Evolutionary conservation across 2,797 vertebrate species (phyloP).

Genomic region (Botia kubotai): DNA sequence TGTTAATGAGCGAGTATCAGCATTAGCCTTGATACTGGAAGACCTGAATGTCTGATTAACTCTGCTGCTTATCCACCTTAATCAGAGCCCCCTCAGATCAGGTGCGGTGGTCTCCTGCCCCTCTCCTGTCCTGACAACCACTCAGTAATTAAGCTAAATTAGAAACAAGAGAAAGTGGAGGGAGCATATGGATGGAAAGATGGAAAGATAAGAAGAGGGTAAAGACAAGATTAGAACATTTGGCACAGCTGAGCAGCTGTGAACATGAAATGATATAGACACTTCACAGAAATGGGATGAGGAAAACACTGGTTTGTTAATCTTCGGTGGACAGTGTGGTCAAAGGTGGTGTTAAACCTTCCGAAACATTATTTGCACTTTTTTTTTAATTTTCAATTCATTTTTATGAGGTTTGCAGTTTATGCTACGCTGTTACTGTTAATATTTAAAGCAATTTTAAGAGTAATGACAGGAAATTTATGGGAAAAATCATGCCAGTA

Average conservation of each 20-base stretch:
- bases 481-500: no score
- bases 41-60: slow-evolving; percentile 44
- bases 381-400: no score
- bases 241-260: slow-evolving; percentile 72
- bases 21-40: slow-evolving; percentile 13
- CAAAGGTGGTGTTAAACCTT: no score
- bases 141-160: slow-evolving; percentile 72
- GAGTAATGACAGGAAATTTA: no score
- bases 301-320: no score
- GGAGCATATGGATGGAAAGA: not conserved
- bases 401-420: no score
- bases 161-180: slow-evolving; percentile 65
- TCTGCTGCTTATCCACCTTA: slow-evolving; percentile 18
- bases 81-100: slow-evolving; percentile 14
- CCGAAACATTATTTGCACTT: no score
- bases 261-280: slow-evolving; percentile 74
- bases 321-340: no score
- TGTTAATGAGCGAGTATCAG: slow-evolving; percentile 21
- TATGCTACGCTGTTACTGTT: no score
- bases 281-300: no score
- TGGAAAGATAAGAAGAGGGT: slow-evolving; percentile 66
- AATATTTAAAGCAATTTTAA: no score
- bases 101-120: slow-evolving; percentile 20
- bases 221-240: slow-evolving; percentile 81
- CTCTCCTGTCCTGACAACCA: slow-evolving; percentile 19